phyloP scores from a whole-genome alignment of 2,888 invertebrate genomes.

The Callosobruchus maculatus region DNA sequence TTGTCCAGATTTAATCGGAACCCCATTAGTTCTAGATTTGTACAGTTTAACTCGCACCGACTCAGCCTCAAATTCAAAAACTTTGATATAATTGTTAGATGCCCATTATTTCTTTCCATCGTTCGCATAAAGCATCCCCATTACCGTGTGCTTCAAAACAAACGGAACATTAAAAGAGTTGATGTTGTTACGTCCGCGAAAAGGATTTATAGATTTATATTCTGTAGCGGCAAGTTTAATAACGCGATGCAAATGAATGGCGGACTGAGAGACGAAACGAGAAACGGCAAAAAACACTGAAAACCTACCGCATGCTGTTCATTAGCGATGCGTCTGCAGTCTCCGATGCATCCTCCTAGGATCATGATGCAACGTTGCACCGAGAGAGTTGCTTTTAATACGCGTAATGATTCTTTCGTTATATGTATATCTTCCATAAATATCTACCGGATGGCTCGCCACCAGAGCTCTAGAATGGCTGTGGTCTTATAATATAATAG shows the following conservation, averaged over 20 bases:
- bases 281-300: not conserved
- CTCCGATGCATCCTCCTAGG: not conserved
- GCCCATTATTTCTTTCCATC: not conserved
- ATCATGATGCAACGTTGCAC: not conserved
- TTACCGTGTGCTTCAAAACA: not conserved
- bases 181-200: not conserved
- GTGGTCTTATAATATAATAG: too few relatives aligned
- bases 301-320: not conserved
- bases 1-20: too few relatives aligned
- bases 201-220: not conserved
- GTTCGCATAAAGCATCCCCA: not conserved
- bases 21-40: too few relatives aligned
- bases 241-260: not conserved
- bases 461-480: too few relatives aligned
- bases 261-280: not conserved
- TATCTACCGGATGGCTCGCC: too few relatives aligned
- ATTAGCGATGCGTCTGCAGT: not conserved
- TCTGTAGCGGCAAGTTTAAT: not conserved
- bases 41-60: too few relatives aligned
- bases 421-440: not conserved
- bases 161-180: not conserved
- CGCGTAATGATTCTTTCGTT: not conserved
- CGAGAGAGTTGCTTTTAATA: not conserved
- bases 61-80: too few relatives aligned
- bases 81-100: not conserved